Evolutionary conservation across 2,797 vertebrate genomes (phyloP).

Genomic region (Peromyscus nudipes): DNA sequence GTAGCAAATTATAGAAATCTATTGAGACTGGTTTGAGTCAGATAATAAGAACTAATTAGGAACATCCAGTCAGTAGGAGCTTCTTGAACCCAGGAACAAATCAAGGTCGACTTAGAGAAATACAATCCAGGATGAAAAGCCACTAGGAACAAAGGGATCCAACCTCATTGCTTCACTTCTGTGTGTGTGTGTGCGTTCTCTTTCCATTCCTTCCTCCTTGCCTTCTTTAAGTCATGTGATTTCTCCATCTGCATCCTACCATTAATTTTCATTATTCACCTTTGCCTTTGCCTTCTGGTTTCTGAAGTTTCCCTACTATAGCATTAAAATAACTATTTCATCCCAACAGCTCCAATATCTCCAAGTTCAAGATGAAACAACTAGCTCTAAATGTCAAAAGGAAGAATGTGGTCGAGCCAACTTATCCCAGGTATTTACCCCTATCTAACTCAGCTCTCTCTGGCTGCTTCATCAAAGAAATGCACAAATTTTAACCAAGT

Average conservation of each 20-base stretch:
- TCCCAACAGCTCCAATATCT: background rate
- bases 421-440: background rate
- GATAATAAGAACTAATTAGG: background rate
- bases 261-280: background rate
- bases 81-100: background rate
- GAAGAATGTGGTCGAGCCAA: background rate
- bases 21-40: slow-evolving; percentile 19
- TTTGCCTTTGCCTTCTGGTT: background rate
- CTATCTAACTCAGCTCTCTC: background rate
- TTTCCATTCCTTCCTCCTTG: background rate
- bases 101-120: background rate
- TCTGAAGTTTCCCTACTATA: background rate
- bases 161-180: background rate
- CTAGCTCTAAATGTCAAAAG: background rate
- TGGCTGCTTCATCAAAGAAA: background rate
- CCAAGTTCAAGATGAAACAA: background rate
- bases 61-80: background rate
- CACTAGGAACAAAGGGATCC: background rate
- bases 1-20: slow-evolving; percentile 51
- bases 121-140: background rate
- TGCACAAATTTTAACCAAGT: background rate
- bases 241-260: background rate
- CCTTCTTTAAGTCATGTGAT: background rate
- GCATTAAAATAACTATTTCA: background rate
- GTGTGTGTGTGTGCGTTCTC: background rate